Conservation (phyloP, 1,140 invertebrate species). For the Nephila pilipes region DNA sequence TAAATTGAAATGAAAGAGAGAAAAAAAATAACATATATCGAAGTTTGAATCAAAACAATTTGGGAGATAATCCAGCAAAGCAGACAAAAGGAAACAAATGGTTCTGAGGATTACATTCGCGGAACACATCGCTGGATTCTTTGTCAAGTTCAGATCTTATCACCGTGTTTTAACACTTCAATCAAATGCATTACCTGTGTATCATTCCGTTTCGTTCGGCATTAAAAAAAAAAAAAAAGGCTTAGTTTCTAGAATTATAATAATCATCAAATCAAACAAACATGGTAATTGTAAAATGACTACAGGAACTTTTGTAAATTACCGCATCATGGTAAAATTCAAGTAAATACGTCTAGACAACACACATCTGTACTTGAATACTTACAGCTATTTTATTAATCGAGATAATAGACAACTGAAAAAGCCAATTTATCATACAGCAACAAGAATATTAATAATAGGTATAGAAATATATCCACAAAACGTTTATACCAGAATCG, state of each 20-base stretch:
- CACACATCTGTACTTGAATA: not conserved
- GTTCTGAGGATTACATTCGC: not conserved
- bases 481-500: not conserved
- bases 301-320: not conserved
- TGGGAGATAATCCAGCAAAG: constrained; percentile 3
- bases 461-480: not conserved
- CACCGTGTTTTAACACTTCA: not conserved
- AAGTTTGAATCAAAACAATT: constrained; percentile 16
- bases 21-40: constrained; percentile 30
- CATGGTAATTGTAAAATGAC: not conserved
- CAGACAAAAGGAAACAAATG: constrained; percentile 25
- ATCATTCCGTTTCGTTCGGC: not conserved
- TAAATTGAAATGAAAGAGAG: constrained; percentile 1
- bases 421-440: not conserved
- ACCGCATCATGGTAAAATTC: not conserved
- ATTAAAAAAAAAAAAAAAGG: constrained; percentile 28
- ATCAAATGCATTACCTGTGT: not conserved
- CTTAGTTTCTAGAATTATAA: not conserved
- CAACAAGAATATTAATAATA: not conserved
- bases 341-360: not conserved
- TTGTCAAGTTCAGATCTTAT: constrained; percentile 1
- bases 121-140: not conserved
- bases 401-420: too few relatives aligned
- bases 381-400: not conserved
- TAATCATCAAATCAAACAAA: not conserved